Evolutionary conservation across 1,140 invertebrate genomes (phyloP).

Genomic region (Lineus longissimus): DNA sequence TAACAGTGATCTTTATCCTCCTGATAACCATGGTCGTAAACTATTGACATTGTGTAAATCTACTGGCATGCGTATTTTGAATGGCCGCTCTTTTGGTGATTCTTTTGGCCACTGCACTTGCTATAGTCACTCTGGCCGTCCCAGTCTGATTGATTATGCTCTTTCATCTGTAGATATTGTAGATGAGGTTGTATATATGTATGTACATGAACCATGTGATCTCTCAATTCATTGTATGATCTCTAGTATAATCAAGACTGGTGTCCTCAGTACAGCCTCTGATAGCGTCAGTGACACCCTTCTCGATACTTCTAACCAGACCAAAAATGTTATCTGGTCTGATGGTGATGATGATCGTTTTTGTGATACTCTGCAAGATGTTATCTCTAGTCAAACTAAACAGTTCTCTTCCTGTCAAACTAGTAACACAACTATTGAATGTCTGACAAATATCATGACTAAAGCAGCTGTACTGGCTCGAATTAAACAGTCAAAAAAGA

Average conservation of each 20-base stretch:
- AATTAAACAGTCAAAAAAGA: not conserved
- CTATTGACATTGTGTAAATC: not conserved
- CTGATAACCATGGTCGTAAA: not conserved
- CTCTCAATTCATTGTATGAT: not conserved
- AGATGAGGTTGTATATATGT: not conserved
- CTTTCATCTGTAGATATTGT: not conserved
- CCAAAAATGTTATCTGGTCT: not conserved
- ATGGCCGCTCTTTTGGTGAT: constrained; percentile 2
- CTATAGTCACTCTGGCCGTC: not conserved
- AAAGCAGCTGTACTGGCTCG: not conserved
- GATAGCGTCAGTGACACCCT: not conserved
- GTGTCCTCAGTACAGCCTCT: not conserved
- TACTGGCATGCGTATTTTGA: not conserved
- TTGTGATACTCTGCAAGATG: not conserved
- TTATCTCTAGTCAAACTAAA: not conserved
- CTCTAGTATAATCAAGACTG: not conserved
- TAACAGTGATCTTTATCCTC: not conserved
- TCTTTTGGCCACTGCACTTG: not conserved
- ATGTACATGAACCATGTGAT: constrained; percentile 1
- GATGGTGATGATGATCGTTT: not conserved
- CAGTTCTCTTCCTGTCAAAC: not conserved
- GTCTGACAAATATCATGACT: not conserved
- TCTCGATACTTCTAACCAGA: not conserved
- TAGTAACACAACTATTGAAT: not conserved
- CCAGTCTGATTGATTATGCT: constrained; percentile 1